Evolutionary conservation across 2,113 vertebrate species (phyloP), one percentile per base, ranked within the genome.

Genomic region (Elgaria multicarinata): DNA sequence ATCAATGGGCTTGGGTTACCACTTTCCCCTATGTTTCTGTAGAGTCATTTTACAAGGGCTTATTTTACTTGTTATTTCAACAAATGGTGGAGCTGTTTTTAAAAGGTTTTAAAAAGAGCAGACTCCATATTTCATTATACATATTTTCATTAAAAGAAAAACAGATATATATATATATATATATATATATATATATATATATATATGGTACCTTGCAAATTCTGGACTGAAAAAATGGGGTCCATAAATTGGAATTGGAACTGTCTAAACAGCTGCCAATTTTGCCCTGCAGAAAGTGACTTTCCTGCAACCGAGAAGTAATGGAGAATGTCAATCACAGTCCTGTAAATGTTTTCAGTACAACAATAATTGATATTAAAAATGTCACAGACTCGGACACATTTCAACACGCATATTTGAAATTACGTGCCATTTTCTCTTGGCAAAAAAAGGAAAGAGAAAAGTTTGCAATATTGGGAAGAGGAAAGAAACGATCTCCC

Each of bases 321-420:
- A 89, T 89, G 81, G 88, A 39, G 81, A 84, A 89, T 33, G 88
- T 89, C 88, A 77, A 20, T 89, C 88, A 89, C 58, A 67, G 81
- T 2, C 24, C 55, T 28, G 24, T 36, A 77, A 83, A 84, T 33
- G 58, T 89, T 77, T 83, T 83, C 81, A 39, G 66, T 76, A 55
- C 55, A 83, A 77, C 58, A 66, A 76, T 89, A 89, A 89, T 89
- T 84, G 88, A 77, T 89, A 89, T 89, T 89, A 89, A 84, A 89
- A 84, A 83, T 77, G 88, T 89, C 81, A 89, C 58, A 12, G 55
- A 22, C 26, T 55, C 50, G 77, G 80, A 84, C 71, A 77, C 36
- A 20, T 89, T 89, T 77, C 81, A 66, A 66, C 80, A 66, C 4
- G 67, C 55, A 89, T 28, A 36, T 89, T 76, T 50, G 55, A 66